These are phyloP conservation scores for Trissonchulus sp. DNA, from an alignment of 2,888 invertebrate genomes.

Conservation along the genomic window DNA sequence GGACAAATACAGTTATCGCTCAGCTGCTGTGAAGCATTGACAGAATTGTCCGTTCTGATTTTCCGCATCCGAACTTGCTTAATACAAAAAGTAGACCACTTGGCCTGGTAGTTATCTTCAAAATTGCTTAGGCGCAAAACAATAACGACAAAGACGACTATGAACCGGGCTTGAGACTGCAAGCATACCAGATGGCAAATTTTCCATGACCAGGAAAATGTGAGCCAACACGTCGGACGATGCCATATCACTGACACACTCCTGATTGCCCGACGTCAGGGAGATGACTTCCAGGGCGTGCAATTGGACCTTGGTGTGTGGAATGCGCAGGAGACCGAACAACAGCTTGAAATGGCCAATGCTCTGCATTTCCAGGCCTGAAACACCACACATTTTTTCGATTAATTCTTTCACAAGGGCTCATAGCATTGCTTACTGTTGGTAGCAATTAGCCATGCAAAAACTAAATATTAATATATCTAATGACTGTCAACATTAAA, in stretches of 20 bases:
- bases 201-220: constrained; percentile 64
- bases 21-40: too few relatives aligned
- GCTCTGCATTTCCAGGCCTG: constrained; percentile 83
- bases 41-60: too few relatives aligned
- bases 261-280: constrained; percentile 69
- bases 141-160: too few relatives aligned
- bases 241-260: constrained; percentile 92
- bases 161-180: too few relatives aligned
- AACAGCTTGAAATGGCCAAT: constrained; percentile 89
- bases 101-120: neutral
- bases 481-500: too few relatives aligned
- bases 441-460: too few relatives aligned
- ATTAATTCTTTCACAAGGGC: too few relatives aligned
- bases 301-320: constrained; percentile 64
- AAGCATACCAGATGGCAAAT: constrained; percentile 52
- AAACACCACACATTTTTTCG: constrained; percentile 35
- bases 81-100: neutral
- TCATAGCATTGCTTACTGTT: too few relatives aligned
- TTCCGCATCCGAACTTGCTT: too few relatives aligned
- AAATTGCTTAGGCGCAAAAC: too few relatives aligned
- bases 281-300: constrained; percentile 65
- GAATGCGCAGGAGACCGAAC: constrained; percentile 69
- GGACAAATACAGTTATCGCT: too few relatives aligned
- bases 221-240: constrained; percentile 69
- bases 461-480: too few relatives aligned